Evolutionary conservation across 2,888 invertebrate species (phyloP), one percentile per base, ranked within the genome.

Genomic region (Fragum fragum): DNA sequence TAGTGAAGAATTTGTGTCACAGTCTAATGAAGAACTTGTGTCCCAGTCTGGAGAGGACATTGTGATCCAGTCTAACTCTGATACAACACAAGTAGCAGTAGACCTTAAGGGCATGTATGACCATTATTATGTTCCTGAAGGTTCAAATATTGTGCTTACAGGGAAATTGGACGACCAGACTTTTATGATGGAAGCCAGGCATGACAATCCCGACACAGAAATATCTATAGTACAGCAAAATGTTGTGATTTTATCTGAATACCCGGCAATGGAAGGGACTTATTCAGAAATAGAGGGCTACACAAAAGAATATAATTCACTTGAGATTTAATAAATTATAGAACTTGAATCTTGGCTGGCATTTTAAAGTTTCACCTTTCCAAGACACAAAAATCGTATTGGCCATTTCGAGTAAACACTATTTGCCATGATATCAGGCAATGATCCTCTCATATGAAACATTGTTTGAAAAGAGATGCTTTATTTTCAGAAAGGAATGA

Each of bases 211-310:
- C 1, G 66, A 42, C 11, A 23, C 66, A 2, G 66, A 66, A 14
- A 36, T 66, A 21, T 66, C 66, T 7, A 57, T 39, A n/a, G 28
- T 39, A 9, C 73, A 73, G 36, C 28, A 52, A 16, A 68, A 66
- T 55, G 14, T 74, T 29, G 74, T 74, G 32, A 66, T 74, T 55
- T 55, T 74, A 23, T 53, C 74, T 1, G 74, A 74, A 16, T 74
- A 74, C 23, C 18, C 74, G 1, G 66, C n/a, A 16, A 42, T 66
- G 28, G 66, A 66, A 23, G 66, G 42, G 14, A 42, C 21, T 42
- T 47, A 63, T 23, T 6, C 66, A 52, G 74, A 74, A 32, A 53
- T 74, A 16, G 74, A 74, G 1, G 74, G 66, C 32, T 74, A 74
- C 23, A 53, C 66, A 1, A 74, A 74, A 52, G 52, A 66, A 21